Base-by-base conservation (phyloP, 2,113 vertebrate genomes). In the Lepus americanus region DNA sequence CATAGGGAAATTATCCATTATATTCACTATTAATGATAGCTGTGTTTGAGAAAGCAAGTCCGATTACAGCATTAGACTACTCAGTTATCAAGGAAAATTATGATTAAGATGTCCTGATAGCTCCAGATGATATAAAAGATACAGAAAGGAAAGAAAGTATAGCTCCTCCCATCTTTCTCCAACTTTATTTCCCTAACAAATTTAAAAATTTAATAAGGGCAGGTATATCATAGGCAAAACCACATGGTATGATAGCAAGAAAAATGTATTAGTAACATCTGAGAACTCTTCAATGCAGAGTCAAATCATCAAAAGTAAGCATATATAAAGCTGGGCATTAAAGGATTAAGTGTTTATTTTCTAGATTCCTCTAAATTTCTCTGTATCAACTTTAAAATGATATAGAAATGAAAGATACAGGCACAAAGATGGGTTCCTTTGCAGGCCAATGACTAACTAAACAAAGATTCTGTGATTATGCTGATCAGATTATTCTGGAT, bases 381-480 rank as follows among this genome's bases (percentile, higher is more conserved):
- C n/a, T 83, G 13, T 4, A 92, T 76, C 79, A 86, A 88, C 22
- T 94, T 91, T 49, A 66, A 76, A 94, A 94, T 76, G 14, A 39
- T 81, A 3, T 14, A 61, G 5, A 55, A 96, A 87, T 72, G 81
- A 87, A 97, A 95, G 27, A 91, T 12, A 89, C 76, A 89, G 67
- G 10, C n/a, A 85, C 14, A 91, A 4, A 55, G 22, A 61, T 1
- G 0, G 1, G 33, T 88, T 93, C 14, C 3, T 93, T 94, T 96
- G 36, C 27, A 88, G 55, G 2, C 64, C 88, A 83, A 96, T 36
- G 22, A 1, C 0, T 61, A 94, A 74, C 53, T 92, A 95, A 83
- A 4, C 1, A 96, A 96, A 97, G 76, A 97, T 72, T 96, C 86
- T 69, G 25, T 82, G 89, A 80, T 93, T 94, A 31, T 51, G 74